Evolutionary conservation across 2,888 invertebrate species (phyloP).

Genomic region (Copidosoma aretas): DNA sequence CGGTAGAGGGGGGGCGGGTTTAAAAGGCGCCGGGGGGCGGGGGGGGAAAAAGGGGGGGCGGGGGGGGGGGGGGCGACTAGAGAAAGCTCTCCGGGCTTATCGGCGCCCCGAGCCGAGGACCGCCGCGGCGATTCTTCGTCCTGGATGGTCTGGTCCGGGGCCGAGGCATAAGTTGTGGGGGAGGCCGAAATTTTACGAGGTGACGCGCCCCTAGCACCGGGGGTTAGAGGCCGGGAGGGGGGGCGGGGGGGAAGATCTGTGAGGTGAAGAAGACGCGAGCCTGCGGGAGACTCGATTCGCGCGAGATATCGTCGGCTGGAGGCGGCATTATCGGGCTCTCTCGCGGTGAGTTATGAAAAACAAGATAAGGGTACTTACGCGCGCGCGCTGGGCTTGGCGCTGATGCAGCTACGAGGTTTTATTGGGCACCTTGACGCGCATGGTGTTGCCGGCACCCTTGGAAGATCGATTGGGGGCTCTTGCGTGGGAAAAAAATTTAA

Average conservation of each 20-base stretch:
- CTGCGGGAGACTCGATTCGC: too few species aligned
- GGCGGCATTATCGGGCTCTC: too few species aligned
- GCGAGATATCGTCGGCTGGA: too few species aligned
- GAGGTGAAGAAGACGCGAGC: not conserved
- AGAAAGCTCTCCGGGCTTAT: slow-evolving; percentile 40
- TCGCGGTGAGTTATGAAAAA: too few species aligned
- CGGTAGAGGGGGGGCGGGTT: not conserved
- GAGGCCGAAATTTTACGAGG: not conserved
- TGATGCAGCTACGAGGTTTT: too few species aligned
- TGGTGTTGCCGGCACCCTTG: too few species aligned
- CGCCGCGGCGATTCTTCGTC: slow-evolving; percentile 37
- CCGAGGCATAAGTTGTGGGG: not conserved
- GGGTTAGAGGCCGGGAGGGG: not conserved
- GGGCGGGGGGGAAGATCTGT: not conserved
- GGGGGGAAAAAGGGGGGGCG: slow-evolving; percentile 26
- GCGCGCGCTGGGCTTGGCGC: too few species aligned
- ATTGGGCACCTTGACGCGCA: too few species aligned
- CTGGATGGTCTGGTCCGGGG: slow-evolving; percentile 51
- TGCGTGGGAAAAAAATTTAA: too few species aligned
- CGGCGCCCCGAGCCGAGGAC: slow-evolving; percentile 3
- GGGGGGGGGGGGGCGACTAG: slow-evolving; percentile 15
- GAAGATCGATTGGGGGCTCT: too few species aligned
- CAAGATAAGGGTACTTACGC: too few species aligned
- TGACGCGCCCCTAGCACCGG: not conserved
- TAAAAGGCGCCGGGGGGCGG: slow-evolving; percentile 20